Evolutionary conservation across 2,797 vertebrate species (phyloP), one percentile per base, ranked within the genome.

Genomic region (Arctocebus calabarensis): DNA sequence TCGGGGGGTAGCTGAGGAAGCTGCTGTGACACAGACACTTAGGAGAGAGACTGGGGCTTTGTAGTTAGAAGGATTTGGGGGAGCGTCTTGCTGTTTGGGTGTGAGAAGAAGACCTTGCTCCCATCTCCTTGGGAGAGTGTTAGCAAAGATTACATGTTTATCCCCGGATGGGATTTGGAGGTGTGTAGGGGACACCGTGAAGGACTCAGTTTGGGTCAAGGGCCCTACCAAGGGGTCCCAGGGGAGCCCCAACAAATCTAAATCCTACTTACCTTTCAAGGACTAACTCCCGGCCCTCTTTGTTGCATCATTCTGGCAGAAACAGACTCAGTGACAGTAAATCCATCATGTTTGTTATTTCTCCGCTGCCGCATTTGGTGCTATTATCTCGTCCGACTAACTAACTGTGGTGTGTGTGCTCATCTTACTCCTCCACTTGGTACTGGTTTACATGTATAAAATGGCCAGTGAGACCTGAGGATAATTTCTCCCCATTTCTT

Each of bases 381-480:
- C 32, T 8, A 0, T 1, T 20, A 7, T 20, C n/a, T 22, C n/a
- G 37, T 6, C 5, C 4, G 3, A 1, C 52, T 22, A 8, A 43
- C 13, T 29, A 32, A 74, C 13, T 7, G 23, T 20, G 29, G n/a
- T 5, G 2, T 14, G 8, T 2, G 1, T 7, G 48, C 17, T 7
- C 10, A 14, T 20, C 73, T 57, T 12, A 9, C 43, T 20, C 66
- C 61, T 48, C 27, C 2, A 1, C 29, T n/a, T 37, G 20, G 29
- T 5, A 29, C 55, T n/a, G 12, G 57, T 3, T 25, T 7, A 3
- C 12, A 4, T 9, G 17, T 12, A 43, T 57, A 23, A 22, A 68
- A 40, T 11, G 9, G 22, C 8, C n/a, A 16, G 37, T 17, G 45
- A 17, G 45, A 12, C 48, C 14, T 10, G 27, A 48, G 11, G 34